phyloP scores from a whole-genome alignment of 2,888 invertebrate genomes.

The Azorinus chamasolen region DNA sequence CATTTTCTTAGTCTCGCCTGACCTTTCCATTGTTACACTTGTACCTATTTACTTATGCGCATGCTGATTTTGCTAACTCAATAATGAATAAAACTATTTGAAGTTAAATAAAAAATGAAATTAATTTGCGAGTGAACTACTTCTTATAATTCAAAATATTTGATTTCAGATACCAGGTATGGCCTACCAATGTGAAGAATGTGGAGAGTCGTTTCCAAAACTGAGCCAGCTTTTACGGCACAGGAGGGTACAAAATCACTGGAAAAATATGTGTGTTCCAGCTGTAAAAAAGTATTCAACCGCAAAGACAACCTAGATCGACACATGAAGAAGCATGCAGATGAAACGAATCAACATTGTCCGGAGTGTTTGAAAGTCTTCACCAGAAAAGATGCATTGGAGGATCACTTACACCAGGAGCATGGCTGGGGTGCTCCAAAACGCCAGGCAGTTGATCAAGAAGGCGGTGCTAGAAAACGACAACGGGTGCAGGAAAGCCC shows the following conservation, averaged over 20 bases:
- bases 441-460: background rate
- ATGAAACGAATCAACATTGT: conserved; percentile 21
- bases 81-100: background rate
- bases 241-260: conserved; percentile 27
- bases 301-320: conserved; percentile 23
- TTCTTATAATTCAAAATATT: background rate
- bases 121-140: no score
- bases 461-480: background rate
- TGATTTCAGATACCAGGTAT: background rate
- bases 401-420: conserved; percentile 3
- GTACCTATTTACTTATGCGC: background rate
- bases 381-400: background rate
- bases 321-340: conserved; percentile 17
- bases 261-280: conserved; percentile 6
- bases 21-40: no score
- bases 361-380: conserved; percentile 7
- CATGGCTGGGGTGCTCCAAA: background rate
- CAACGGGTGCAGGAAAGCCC: background rate
- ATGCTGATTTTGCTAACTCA: background rate
- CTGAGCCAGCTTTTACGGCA: conserved; percentile 27
- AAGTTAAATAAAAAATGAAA: no score
- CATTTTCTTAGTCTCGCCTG: background rate
- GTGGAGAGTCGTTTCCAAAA: conserved; percentile 13
- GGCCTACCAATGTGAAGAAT: conserved; percentile 27
- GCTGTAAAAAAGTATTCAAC: conserved; percentile 14